These are phyloP conservation scores for Therioaphis trifolii DNA, from an alignment of 2,888 invertebrate species.

Conservation along the genomic window DNA sequence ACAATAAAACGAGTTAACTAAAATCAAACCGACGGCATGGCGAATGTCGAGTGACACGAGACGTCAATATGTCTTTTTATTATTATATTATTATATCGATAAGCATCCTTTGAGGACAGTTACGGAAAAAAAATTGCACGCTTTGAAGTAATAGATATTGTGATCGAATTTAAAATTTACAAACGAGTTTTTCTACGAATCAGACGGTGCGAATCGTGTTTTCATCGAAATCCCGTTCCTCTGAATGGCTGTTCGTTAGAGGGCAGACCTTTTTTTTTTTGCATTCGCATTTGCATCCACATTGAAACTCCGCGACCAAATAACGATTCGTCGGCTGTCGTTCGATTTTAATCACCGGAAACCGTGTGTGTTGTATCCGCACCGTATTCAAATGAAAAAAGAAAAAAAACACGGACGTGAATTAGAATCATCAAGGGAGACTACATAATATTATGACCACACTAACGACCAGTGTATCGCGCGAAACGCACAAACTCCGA, in stretches of 20 bases:
- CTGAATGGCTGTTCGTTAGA: neutral
- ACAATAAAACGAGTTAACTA: too few species aligned
- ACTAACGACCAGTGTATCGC: too few species aligned
- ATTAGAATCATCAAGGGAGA: too few species aligned
- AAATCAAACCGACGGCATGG: too few species aligned
- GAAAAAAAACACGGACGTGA: too few species aligned
- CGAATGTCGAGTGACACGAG: too few species aligned
- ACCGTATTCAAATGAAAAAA: neutral
- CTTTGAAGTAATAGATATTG: neutral
- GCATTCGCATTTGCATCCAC: slow-evolving; percentile 10
- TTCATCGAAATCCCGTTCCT: slow-evolving; percentile 3
- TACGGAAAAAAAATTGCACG: too few species aligned
- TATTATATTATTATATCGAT: too few species aligned
- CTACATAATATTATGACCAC: too few species aligned
- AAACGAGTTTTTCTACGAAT: neutral
- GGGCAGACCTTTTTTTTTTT: neutral
- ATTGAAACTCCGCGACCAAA: slow-evolving; percentile 2
- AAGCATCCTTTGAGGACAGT: too few species aligned
- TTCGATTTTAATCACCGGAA: neutral
- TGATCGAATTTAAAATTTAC: neutral
- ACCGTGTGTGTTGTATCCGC: neutral
- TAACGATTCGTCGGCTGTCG: neutral
- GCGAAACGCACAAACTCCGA: too few species aligned
- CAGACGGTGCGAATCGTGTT: neutral
- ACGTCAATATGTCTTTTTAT: too few species aligned